phyloP scores from a whole-genome alignment of 2,113 vertebrate species.

The Mungos mungo region DNA sequence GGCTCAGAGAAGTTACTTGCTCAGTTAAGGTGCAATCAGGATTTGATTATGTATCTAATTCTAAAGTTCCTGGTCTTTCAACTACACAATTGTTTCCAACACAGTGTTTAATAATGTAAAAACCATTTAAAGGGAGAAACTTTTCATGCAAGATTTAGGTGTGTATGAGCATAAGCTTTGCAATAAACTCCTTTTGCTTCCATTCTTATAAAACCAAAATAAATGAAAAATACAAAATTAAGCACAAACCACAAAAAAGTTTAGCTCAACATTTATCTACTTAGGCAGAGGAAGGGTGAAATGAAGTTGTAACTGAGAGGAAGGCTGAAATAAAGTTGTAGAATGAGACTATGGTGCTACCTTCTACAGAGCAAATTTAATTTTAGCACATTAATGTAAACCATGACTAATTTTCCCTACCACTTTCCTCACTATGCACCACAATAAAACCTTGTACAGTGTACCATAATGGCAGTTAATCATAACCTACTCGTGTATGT shows the following conservation, averaged over 20 bases:
- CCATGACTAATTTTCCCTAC: neutral
- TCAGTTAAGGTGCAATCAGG: neutral
- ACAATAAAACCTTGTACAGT: neutral
- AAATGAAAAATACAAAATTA: neutral
- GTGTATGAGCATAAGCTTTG: neutral
- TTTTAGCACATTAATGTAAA: neutral
- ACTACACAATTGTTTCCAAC: neutral
- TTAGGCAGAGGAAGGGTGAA: neutral
- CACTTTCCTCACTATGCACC: neutral
- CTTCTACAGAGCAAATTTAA: neutral
- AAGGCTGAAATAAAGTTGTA: neutral
- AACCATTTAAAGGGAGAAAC: neutral
- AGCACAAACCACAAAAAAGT: neutral
- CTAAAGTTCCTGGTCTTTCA: neutral
- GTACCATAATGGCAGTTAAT: neutral
- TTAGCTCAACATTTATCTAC: neutral
- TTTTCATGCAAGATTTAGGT: neutral
- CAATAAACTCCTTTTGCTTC: neutral
- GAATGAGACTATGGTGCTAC: neutral
- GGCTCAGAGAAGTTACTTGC: neutral
- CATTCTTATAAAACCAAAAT: neutral
- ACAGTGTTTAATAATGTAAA: slow-evolving; percentile 14
- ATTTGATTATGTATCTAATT: neutral
- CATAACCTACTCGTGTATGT: neutral
- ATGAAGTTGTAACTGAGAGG: neutral